These are phyloP conservation scores for Ichneumon xanthorius DNA, from an alignment of 2,888 invertebrate species.

Conservation along the genomic window DNA sequence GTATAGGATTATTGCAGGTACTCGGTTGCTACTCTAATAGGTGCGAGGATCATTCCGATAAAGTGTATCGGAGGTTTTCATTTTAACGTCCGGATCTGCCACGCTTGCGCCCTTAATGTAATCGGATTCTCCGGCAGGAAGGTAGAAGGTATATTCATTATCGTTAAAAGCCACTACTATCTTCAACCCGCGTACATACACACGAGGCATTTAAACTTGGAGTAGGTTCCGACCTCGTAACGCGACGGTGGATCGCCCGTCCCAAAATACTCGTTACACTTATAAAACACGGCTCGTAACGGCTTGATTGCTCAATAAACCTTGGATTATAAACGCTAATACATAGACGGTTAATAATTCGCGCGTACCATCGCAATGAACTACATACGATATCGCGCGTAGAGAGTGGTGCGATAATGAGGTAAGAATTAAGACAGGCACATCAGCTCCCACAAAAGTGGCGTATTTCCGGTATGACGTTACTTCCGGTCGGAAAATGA, in stretches of 20 bases:
- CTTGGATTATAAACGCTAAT: slow-evolving; percentile 17
- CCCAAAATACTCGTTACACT: slow-evolving; percentile 39
- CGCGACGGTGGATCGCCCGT: slow-evolving; percentile 12
- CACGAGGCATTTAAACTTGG: slow-evolving; percentile 31
- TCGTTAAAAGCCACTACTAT: slow-evolving; percentile 37
- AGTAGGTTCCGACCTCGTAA: slow-evolving; percentile 14
- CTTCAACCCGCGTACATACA: slow-evolving; percentile 3
- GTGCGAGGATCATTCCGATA: slow-evolving; percentile 13
- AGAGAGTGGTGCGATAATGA: neutral
- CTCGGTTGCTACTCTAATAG: neutral
- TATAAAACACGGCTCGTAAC: slow-evolving; percentile 39
- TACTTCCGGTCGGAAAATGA: neutral
- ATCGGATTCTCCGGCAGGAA: slow-evolving; percentile 19
- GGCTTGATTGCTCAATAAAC: slow-evolving; percentile 9
- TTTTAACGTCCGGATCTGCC: slow-evolving; percentile 27
- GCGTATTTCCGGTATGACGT: neutral
- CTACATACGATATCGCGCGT: neutral
- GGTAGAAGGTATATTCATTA: slow-evolving; percentile 29
- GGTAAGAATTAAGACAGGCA: neutral
- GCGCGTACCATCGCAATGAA: slow-evolving; percentile 17
- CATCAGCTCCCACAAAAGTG: neutral
- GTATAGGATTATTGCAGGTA: slow-evolving; percentile 15
- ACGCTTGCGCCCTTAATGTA: slow-evolving; percentile 23
- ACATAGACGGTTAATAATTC: slow-evolving; percentile 4
- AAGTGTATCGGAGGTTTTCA: slow-evolving; percentile 12